Evolutionary conservation across 37 sponge, comb jelly and placozoan species (phyloP), one percentile per base, ranked within the genome.

Genomic region (Chondrilla cf. caribensis): DNA sequence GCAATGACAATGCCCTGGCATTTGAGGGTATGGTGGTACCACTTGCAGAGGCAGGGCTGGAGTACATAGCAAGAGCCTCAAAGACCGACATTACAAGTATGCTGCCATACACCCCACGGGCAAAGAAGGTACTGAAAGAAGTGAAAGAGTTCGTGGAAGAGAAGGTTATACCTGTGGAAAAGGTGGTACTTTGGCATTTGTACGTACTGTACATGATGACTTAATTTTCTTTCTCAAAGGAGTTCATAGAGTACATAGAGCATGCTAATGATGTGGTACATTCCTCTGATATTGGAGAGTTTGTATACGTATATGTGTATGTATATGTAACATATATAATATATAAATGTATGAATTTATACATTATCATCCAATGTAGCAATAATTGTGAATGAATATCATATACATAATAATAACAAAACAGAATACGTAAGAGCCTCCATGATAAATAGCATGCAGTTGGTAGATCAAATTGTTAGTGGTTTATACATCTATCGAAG

Each of bases 401-500:
- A n/a, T 11, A 47, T 47, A 47, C 51, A 47, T 47, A 47, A 47
- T 47, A 47, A 47, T n/a, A n/a, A n/a, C n/a, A n/a, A n/a, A n/a
- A n/a, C n/a, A n/a, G n/a, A n/a, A n/a, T n/a, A n/a, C n/a, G n/a
- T n/a, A n/a, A n/a, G n/a, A n/a, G n/a, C n/a, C n/a, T n/a, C n/a
- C 51, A 47, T 14, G 51, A 11, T 47, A 11, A 47, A 47, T 11
- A 47, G 51, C 51, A 47, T 14, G 51, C 51, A 47, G 11, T 14
- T 14, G 9, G 51, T 47, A 6, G n/a, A n/a, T n/a, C n/a, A n/a
- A 47, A 47, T 47, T 6, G 51, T 47, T 40, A 73, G 25, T 73
- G 44, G 44, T 85, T 89, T 32, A 94, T 32, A 80, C 95, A 94
- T 35, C 97, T 76, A 36, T 94, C 95, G 82, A 94, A 97, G 79